phyloP scores from a whole-genome alignment of 2,888 invertebrate genomes.

The Synergus itoensis region DNA sequence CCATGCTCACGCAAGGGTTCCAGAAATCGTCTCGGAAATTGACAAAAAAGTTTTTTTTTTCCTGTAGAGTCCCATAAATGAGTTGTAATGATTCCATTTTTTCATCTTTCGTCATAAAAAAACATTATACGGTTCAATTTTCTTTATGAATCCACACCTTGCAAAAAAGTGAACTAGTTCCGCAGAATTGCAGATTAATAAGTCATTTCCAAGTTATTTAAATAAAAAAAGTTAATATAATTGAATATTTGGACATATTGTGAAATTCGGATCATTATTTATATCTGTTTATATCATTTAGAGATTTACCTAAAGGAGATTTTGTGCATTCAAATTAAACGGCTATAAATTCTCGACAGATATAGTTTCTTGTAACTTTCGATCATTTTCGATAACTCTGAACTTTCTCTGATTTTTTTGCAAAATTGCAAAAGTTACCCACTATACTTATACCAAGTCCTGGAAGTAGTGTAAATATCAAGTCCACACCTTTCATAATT shows the following conservation, averaged over 20 bases:
- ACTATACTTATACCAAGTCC: background rate
- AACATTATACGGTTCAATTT: background rate
- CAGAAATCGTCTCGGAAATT: background rate
- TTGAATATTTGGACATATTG: too few relatives aligned
- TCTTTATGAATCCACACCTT: background rate
- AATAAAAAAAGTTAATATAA: too few relatives aligned
- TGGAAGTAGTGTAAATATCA: background rate
- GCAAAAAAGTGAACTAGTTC: too few relatives aligned
- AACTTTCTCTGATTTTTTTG: background rate
- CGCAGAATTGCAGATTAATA: too few relatives aligned
- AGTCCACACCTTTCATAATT: background rate
- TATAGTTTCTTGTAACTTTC: too few relatives aligned
- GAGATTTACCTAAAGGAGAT: too few relatives aligned
- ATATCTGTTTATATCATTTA: too few relatives aligned
- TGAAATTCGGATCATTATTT: too few relatives aligned
- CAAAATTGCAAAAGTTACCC: background rate
- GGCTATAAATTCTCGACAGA: too few relatives aligned
- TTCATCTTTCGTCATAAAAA: background rate
- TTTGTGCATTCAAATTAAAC: too few relatives aligned
- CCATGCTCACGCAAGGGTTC: slow-evolving; percentile 2
- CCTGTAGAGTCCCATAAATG: background rate
- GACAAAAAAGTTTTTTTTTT: background rate
- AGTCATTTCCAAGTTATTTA: too few relatives aligned
- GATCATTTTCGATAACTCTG: background rate
- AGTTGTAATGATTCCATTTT: background rate